Percentiles rank a stretch among this genome's conserved stretches.
phyloP scores from a whole-genome alignment of 2,113 vertebrate species.

The Passer domesticus region DNA sequence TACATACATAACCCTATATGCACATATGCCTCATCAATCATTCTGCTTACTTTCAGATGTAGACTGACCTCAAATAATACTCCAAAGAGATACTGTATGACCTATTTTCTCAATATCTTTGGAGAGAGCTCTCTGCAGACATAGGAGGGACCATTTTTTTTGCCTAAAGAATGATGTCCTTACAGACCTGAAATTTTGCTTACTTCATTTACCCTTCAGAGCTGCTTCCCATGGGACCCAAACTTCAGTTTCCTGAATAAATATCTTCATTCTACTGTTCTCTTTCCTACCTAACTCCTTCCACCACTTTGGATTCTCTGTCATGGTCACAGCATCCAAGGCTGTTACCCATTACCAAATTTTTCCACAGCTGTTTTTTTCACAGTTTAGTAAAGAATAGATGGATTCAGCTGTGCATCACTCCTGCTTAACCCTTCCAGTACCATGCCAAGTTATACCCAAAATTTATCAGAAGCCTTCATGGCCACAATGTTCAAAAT shows the following conservation, averaged over 20 bases:
- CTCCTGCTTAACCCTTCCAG: neutral
- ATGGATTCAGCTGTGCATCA: neutral
- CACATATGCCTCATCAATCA: neutral
- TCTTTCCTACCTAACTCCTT: neutral
- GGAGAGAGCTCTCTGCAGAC: neutral
- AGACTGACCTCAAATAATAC: neutral
- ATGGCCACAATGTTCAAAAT: neutral
- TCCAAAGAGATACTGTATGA: neutral
- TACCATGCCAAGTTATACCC: neutral
- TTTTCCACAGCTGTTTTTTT: neutral
- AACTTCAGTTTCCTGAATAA: neutral
- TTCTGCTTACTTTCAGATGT: neutral
- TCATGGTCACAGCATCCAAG: neutral
- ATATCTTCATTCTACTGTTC: neutral
- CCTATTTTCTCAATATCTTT: neutral
- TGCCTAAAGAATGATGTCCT: neutral
- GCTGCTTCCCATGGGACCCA: neutral
- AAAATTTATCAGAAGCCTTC: neutral
- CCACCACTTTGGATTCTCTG: neutral
- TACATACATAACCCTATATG: neutral
- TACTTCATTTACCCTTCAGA: neutral
- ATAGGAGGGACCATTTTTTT: neutral
- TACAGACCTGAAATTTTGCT: neutral
- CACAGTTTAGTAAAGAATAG: neutral
- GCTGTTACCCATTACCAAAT: neutral